Conservation (phyloP, 2,888 invertebrate species). For the Ochropleura leucogaster region DNA sequence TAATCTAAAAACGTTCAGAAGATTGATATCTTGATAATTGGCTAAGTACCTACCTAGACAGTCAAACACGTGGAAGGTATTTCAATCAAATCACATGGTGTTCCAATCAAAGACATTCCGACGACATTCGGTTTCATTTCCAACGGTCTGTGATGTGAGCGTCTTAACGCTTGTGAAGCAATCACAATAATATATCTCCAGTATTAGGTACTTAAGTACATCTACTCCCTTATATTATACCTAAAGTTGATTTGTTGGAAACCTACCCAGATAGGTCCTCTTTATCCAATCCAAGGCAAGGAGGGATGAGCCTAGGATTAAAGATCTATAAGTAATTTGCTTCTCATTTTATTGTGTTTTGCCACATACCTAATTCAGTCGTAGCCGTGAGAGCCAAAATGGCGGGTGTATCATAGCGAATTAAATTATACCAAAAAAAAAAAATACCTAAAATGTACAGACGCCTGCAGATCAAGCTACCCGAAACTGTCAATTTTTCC, state of each 20-base stretch:
- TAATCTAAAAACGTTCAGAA: neutral
- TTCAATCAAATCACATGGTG: constrained; percentile 73
- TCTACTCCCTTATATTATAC: neutral
- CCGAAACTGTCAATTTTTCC: too few relatives aligned
- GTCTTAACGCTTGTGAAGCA: constrained; percentile 37
- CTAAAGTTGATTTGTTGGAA: neutral
- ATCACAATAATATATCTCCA: constrained; percentile 3
- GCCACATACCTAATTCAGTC: too few relatives aligned
- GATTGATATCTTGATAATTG: constrained; percentile 16
- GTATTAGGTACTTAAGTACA: neutral
- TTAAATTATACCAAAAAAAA: too few relatives aligned
- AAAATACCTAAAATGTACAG: too few relatives aligned
- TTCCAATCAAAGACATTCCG: constrained; percentile 73
- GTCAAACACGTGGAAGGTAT: constrained; percentile 62
- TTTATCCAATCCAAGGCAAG: too few relatives aligned
- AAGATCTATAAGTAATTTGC: too few relatives aligned
- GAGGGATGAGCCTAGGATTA: too few relatives aligned
- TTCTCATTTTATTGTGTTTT: too few relatives aligned
- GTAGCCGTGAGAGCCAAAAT: too few relatives aligned
- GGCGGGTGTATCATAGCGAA: too few relatives aligned
- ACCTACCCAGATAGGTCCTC: neutral
- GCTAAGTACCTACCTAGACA: constrained; percentile 30
- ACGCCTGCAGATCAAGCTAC: too few relatives aligned
- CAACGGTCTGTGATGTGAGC: constrained; percentile 55
- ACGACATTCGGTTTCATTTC: constrained; percentile 53